Percentiles rank a stretch among this genome's conserved stretches.
phyloP scores from a whole-genome alignment of 2,888 invertebrate species.

The Catocala fraxini region DNA sequence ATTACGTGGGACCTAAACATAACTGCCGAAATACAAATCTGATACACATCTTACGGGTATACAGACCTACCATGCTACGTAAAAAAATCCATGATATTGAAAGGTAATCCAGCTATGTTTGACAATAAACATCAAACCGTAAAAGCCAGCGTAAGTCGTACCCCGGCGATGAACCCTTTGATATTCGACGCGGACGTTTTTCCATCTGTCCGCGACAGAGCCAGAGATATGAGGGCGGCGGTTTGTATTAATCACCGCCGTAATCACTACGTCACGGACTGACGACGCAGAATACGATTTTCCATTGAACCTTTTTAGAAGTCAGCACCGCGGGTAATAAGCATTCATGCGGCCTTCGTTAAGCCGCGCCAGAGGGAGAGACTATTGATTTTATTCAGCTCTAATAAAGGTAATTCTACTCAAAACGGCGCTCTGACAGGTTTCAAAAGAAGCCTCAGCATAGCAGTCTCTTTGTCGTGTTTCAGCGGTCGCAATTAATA shows the following conservation, averaged over 20 bases:
- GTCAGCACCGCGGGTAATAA: slow-evolving; percentile 75
- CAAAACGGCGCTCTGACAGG: slow-evolving; percentile 62
- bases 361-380: slow-evolving; percentile 65
- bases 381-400: slow-evolving; percentile 79
- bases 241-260: slow-evolving; percentile 56
- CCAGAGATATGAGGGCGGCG: slow-evolving; percentile 12
- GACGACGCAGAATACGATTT: slow-evolving; percentile 67
- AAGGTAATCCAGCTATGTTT: no score
- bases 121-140: no score
- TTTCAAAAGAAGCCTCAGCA: slow-evolving; percentile 70
- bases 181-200: no score
- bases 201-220: no score
- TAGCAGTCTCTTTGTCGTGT: slow-evolving; percentile 67
- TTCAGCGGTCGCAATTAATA: slow-evolving; percentile 61
- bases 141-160: no score
- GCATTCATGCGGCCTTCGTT: slow-evolving; percentile 77
- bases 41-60: no score
- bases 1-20: no score
- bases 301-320: slow-evolving; percentile 66
- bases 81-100: no score
- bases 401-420: slow-evolving; percentile 75
- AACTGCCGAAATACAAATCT: no score
- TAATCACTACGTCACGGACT: slow-evolving; percentile 65
- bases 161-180: no score
- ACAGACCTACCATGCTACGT: no score